phyloP scores from a whole-genome alignment of 2,888 invertebrate genomes.

The Alviniconcha strummeri region DNA sequence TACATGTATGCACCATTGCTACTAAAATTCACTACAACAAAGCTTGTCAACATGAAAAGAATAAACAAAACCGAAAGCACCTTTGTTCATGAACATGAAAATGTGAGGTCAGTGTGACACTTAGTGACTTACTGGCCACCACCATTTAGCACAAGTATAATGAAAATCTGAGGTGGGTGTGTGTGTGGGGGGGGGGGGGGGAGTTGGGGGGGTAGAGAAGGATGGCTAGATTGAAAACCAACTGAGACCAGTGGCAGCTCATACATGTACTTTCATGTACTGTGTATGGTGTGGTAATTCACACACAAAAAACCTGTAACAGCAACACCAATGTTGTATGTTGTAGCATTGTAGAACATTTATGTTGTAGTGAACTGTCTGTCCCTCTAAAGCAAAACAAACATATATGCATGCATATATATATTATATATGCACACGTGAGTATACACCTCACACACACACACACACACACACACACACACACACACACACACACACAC shows the following conservation, averaged over 20 bases:
- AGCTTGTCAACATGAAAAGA: too few relatives aligned
- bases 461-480: constrained; percentile 11
- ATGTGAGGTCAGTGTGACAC: too few relatives aligned
- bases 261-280: background rate
- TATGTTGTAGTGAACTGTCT: background rate
- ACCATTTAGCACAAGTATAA: background rate
- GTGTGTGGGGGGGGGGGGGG: background rate
- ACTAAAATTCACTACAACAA: too few relatives aligned
- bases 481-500: constrained; percentile 14
- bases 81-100: too few relatives aligned
- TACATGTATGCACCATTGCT: too few relatives aligned
- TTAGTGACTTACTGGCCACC: background rate
- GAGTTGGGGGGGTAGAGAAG: background rate
- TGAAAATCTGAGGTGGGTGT: background rate
- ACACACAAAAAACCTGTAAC: background rate
- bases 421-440: background rate
- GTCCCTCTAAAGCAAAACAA: background rate
- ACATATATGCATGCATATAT: background rate
- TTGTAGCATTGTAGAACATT: background rate
- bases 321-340: background rate
- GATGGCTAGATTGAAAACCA: background rate
- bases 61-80: too few relatives aligned
- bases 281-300: background rate
- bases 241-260: background rate
- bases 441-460: background rate